Evolutionary conservation across 2,888 invertebrate genomes (phyloP).

Genomic region (Agrilus mali): DNA sequence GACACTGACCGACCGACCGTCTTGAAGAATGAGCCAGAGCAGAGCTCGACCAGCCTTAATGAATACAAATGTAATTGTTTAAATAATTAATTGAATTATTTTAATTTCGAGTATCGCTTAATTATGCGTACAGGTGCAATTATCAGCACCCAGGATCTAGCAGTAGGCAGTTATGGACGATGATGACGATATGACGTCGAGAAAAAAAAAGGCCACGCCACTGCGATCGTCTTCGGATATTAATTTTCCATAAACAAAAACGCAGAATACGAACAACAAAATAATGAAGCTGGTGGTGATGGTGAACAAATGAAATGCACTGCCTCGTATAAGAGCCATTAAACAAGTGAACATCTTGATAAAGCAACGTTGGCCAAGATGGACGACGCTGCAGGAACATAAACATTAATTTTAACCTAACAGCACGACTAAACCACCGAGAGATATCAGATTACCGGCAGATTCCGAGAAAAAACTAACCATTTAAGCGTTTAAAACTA

Average conservation of each 20-base stretch:
- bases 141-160: no score
- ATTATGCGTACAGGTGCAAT: no score
- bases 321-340: slow-evolving; percentile 27
- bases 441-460: slow-evolving; percentile 33
- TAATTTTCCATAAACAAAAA: slow-evolving; percentile 6
- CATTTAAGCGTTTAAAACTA: slow-evolving; percentile 24
- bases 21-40: no score
- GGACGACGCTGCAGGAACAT: slow-evolving; percentile 32
- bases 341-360: slow-evolving; percentile 38
- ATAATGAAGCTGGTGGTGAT: slow-evolving; percentile 6
- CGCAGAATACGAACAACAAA: background rate
- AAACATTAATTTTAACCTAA: slow-evolving; percentile 38
- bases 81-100: no score
- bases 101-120: no score
- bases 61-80: no score
- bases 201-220: no score
- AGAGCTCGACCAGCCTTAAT: no score
- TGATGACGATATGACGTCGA: no score
- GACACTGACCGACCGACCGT: no score
- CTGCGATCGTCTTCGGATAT: background rate
- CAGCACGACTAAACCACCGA: slow-evolving; percentile 27
- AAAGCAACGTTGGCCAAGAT: slow-evolving; percentile 32
- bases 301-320: slow-evolving; percentile 28
- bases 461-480: slow-evolving; percentile 29
- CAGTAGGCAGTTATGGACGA: no score